phyloP scores from a whole-genome alignment of 2,888 invertebrate species.

The Drosophila ustulata region DNA sequence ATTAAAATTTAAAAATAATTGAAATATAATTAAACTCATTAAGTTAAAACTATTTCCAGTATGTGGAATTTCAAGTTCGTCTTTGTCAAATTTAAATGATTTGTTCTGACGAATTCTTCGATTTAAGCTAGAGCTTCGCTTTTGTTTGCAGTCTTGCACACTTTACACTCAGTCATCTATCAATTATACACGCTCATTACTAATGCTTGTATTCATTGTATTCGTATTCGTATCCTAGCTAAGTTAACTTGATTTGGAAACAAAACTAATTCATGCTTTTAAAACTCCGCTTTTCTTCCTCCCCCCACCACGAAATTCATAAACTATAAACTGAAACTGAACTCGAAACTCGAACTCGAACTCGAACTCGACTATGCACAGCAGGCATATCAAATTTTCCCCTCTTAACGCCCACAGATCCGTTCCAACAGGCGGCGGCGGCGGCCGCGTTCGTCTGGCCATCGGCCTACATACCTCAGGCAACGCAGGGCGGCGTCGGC shows the following conservation, averaged over 20 bases:
- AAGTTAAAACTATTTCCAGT: too few species aligned
- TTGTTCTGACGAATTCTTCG: too few species aligned
- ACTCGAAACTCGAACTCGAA: conserved; percentile 3
- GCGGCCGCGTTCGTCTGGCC: conserved; percentile 84
- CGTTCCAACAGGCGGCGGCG: conserved; percentile 83
- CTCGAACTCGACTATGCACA: conserved; percentile 64
- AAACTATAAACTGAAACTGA: conserved; percentile 37
- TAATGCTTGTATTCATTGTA: conserved; percentile 46
- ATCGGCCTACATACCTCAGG: conserved; percentile 82
- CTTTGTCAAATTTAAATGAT: too few species aligned
- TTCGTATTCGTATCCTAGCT: conserved; percentile 25
- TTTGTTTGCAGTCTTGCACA: too few species aligned
- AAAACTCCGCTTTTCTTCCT: conserved; percentile 75
- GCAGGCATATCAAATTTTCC: conserved; percentile 84
- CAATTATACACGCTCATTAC: conserved; percentile 8
- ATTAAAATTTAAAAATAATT: too few species aligned
- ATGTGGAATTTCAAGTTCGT: too few species aligned
- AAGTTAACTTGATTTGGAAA: conserved; percentile 64
- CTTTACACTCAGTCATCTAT: conserved; percentile 2
- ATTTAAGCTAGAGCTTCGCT: too few species aligned
- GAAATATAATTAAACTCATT: too few species aligned
- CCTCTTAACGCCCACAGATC: conserved; percentile 84
- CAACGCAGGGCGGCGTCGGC: conserved; percentile 48
- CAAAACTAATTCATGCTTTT: conserved; percentile 80
- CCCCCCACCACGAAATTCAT: conserved; percentile 40